phyloP scores from a whole-genome alignment of 2,113 vertebrate genomes.

The Fulica atra region DNA sequence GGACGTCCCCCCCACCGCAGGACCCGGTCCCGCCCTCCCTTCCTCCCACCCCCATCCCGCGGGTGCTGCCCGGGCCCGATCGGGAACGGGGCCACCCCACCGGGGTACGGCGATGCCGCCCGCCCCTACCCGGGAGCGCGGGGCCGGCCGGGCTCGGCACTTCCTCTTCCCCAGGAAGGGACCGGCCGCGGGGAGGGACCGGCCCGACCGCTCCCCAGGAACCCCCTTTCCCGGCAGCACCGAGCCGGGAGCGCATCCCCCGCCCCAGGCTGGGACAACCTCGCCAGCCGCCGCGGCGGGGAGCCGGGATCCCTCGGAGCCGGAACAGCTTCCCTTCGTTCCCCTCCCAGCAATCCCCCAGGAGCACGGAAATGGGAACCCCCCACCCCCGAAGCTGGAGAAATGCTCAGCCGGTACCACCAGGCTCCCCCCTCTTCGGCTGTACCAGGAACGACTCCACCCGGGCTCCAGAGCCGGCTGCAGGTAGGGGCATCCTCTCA shows the following conservation, averaged over 20 bases:
- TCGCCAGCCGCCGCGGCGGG: too few species aligned
- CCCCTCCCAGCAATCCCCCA: neutral
- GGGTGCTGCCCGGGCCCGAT: too few species aligned
- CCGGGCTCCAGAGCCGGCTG: too few species aligned
- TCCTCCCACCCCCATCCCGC: too few species aligned
- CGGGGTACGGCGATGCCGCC: neutral
- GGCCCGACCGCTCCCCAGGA: neutral
- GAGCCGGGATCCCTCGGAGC: neutral
- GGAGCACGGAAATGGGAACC: neutral
- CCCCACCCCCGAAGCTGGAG: too few species aligned
- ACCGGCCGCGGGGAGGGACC: neutral
- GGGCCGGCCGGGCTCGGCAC: neutral
- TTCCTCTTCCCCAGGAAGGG: conserved; percentile 49
- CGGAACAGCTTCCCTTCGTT: neutral
- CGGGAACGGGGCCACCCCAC: too few species aligned
- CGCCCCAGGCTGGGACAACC: too few species aligned
- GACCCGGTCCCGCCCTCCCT: too few species aligned
- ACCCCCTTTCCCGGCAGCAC: too few species aligned
- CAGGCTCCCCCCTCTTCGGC: neutral
- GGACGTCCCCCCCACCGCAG: too few species aligned
- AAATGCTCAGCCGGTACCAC: too few species aligned
- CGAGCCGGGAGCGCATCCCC: too few species aligned
- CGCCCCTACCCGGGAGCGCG: neutral
- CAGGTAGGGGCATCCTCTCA: neutral
- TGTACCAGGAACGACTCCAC: neutral